phyloP scores from a whole-genome alignment of 2,888 invertebrate species.

The Clepsis dumicolana region DNA sequence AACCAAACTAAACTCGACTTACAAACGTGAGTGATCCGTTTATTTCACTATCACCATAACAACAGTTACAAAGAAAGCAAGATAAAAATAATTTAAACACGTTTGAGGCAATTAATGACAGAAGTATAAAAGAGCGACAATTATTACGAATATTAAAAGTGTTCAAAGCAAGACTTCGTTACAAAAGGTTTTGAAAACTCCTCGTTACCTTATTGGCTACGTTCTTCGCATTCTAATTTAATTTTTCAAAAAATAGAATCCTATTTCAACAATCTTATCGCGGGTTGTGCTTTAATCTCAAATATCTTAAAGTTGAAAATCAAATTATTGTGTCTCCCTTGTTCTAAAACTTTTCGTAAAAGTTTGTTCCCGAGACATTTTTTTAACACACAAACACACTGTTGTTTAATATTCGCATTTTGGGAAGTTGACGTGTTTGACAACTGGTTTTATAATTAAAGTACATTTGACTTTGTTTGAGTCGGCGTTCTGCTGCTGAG shows the following conservation, averaged over 20 bases:
- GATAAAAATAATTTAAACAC: not conserved
- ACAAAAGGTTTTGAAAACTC: not conserved
- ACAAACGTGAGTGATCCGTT: too few species aligned
- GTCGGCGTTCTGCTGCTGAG: not conserved
- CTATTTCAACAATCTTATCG: not conserved
- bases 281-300: conserved; percentile 1
- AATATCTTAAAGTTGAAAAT: conserved; percentile 15
- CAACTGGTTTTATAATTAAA: conserved; percentile 7
- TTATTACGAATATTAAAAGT: conserved; percentile 1
- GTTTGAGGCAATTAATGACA: not conserved
- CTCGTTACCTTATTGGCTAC: conserved; percentile 7
- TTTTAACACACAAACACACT: not conserved
- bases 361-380: conserved; percentile 2
- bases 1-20: too few species aligned
- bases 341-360: conserved; percentile 4
- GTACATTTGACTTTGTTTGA: conserved; percentile 5
- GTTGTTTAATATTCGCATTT: conserved; percentile 7
- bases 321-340: conserved; percentile 12
- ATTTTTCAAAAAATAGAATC: not conserved
- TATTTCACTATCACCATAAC: not conserved
- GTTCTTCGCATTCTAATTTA: conserved; percentile 4
- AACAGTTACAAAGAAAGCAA: not conserved
- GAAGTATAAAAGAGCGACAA: not conserved
- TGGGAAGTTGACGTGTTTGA: conserved; percentile 4
- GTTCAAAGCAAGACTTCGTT: not conserved